Evolutionary conservation across 2,113 vertebrate genomes (phyloP).

Genomic region (Elanoides forficatus): DNA sequence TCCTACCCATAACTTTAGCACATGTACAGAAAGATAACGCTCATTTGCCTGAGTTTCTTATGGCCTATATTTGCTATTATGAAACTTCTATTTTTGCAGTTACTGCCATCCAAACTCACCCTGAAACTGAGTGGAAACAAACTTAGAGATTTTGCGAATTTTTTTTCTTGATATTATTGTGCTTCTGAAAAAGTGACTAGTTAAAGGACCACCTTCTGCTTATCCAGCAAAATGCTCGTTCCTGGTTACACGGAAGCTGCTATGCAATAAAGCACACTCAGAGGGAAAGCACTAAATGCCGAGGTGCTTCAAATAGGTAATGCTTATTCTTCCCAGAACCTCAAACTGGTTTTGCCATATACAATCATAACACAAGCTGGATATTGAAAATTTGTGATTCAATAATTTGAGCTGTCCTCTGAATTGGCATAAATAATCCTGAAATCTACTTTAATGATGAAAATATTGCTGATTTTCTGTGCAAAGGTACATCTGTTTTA

Average conservation of each 20-base stretch:
- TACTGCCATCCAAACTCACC: not conserved
- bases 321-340: not conserved
- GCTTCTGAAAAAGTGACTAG: not conserved
- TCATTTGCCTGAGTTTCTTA: accelerated
- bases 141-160: not conserved
- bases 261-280: not conserved
- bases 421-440: not conserved
- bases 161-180: not conserved
- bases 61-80: not conserved
- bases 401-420: not conserved
- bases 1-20: not conserved
- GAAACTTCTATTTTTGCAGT: not conserved
- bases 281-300: not conserved
- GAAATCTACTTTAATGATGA: not conserved
- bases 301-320: not conserved
- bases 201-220: not conserved
- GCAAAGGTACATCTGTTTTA: not conserved
- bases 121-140: not conserved
- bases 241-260: not conserved
- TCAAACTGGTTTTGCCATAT: not conserved
- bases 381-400: not conserved
- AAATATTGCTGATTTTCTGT: not conserved
- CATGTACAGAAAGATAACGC: not conserved
- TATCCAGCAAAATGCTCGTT: not conserved
- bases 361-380: not conserved